Evolutionary conservation across 2,113 vertebrate genomes (phyloP).

Genomic region (Porphyrio hochstetteri): DNA sequence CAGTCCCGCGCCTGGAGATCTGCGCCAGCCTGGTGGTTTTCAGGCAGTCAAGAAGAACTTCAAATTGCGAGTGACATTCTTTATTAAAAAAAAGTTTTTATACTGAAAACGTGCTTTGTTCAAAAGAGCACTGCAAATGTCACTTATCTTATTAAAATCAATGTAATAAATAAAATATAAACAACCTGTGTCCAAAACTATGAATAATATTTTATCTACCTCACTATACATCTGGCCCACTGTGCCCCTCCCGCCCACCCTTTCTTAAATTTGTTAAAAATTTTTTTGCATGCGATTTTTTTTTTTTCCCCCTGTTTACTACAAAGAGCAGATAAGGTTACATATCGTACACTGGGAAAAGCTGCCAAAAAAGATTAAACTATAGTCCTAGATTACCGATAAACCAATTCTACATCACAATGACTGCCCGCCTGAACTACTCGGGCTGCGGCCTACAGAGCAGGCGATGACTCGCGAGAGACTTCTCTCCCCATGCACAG

Average conservation of each 20-base stretch:
- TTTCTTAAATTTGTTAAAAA: conserved; percentile 4
- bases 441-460: background rate
- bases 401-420: conserved; percentile 1
- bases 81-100: conserved; percentile 53
- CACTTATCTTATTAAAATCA: conserved; percentile 25
- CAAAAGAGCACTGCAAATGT: conserved; percentile 42
- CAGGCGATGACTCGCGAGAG: background rate
- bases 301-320: background rate
- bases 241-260: conserved; percentile 41
- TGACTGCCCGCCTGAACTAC: background rate
- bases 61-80: conserved; percentile 35
- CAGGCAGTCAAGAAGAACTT: conserved; percentile 49
- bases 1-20: background rate
- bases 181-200: conserved; percentile 63
- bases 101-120: conserved; percentile 57
- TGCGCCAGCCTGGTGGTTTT: background rate
- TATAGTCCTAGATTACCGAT: conserved; percentile 14
- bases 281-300: conserved; percentile 7
- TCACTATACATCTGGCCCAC: conserved; percentile 65
- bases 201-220: conserved; percentile 49
- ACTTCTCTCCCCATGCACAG: background rate
- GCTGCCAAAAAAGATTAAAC: conserved; percentile 48
- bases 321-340: conserved; percentile 34
- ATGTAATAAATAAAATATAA: conserved; percentile 57
- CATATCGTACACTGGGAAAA: conserved; percentile 52